Percentiles rank a stretch among this genome's conserved stretches.
These are phyloP conservation scores for Alca torda DNA, from an alignment of 2,797 vertebrate genomes.

Conservation along the genomic window DNA sequence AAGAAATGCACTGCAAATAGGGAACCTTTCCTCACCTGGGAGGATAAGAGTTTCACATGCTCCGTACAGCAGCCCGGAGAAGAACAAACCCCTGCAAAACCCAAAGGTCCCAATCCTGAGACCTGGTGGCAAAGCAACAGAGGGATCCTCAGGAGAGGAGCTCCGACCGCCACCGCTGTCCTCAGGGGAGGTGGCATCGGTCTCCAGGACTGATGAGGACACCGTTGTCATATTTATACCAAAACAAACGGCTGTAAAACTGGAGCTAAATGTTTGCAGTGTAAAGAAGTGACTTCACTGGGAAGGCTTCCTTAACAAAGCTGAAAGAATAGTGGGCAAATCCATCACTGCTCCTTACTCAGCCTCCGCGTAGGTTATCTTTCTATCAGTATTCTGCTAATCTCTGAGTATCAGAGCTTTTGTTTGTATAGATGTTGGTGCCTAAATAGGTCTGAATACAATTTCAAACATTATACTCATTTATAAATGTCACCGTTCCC, in stretches of 20 bases:
- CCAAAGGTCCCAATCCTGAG: not conserved
- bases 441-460: not conserved
- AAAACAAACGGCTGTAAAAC: not conserved
- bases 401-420: slow-evolving; percentile 4
- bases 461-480: not conserved
- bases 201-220: not conserved
- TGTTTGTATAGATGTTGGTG: not conserved
- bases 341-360: not conserved
- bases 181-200: not conserved
- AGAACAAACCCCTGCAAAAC: not conserved
- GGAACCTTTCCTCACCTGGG: not conserved
- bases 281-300: slow-evolving; percentile 38
- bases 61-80: not conserved
- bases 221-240: not conserved
- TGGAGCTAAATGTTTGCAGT: not conserved
- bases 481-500: not conserved
- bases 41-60: not conserved
- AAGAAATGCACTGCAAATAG: not conserved
- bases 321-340: slow-evolving; percentile 4
- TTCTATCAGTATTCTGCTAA: not conserved
- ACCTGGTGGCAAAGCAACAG: not conserved
- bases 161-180: not conserved
- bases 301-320: not conserved
- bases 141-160: not conserved
- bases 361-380: not conserved